Conservation (phyloP, 2,113 vertebrate species). For the Hippocampus zosterae region DNA sequence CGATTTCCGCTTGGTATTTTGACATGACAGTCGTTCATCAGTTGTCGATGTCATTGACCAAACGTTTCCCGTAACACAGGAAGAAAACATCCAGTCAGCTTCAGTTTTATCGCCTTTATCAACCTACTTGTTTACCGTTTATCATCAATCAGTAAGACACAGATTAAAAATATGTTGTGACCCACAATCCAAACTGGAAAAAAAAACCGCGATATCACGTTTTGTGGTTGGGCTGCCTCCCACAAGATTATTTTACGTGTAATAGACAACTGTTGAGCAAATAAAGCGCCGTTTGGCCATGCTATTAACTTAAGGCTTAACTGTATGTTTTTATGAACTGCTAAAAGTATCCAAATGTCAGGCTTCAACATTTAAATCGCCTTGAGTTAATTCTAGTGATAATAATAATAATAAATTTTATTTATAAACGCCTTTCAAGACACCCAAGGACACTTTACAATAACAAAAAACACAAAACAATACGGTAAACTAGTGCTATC, state of each 20-base stretch:
- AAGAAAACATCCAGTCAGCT: constrained; percentile 12
- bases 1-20: constrained; percentile 8
- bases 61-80: constrained; percentile 40
- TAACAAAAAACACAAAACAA: too few species aligned
- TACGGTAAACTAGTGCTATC: too few species aligned
- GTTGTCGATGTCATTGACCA: constrained; percentile 28
- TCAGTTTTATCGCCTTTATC: constrained; percentile 1
- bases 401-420: too few species aligned
- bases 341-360: too few species aligned
- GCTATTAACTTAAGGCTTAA: not conserved
- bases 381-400: too few species aligned
- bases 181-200: not conserved
- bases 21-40: constrained; percentile 22
- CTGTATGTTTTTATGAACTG: not conserved
- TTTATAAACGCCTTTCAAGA: too few species aligned
- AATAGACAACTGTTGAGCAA: not conserved
- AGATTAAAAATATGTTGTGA: not conserved
- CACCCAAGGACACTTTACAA: too few species aligned
- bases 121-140: not conserved
- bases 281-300: not conserved
- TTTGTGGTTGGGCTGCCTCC: not conserved
- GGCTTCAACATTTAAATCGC: not conserved
- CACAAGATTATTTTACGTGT: not conserved
- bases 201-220: not conserved
- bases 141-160: not conserved